These are phyloP conservation scores for Mesorhabditis sp. DNA, from an alignment of 2,888 invertebrate genomes.

Conservation along the genomic window DNA sequence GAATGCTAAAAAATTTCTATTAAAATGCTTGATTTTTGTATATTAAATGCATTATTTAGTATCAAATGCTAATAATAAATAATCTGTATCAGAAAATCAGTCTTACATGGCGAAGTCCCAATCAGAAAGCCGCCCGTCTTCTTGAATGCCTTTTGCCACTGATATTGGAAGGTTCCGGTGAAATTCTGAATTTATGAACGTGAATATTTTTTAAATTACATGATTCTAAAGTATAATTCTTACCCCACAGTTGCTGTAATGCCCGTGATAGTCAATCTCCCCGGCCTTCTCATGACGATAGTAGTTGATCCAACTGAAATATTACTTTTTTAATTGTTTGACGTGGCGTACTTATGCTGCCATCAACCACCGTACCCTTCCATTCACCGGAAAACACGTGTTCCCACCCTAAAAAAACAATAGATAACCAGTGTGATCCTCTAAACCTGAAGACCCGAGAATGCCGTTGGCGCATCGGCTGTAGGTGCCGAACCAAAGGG, in stretches of 20 bases:
- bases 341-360: conserved; percentile 40
- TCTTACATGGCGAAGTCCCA: conserved; percentile 50
- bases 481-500: conserved; percentile 54
- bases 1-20: conserved; percentile 39
- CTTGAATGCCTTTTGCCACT: conserved; percentile 45
- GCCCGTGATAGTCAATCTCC: conserved; percentile 53
- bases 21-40: no score
- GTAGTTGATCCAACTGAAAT: conserved; percentile 46
- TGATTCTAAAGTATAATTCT: background rate
- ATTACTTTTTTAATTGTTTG: background rate
- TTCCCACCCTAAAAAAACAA: conserved; percentile 43
- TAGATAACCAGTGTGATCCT: no score
- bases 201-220: background rate
- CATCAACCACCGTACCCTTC: conserved; percentile 40
- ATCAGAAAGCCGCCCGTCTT: conserved; percentile 53
- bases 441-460: conserved; percentile 35
- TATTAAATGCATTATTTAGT: no score
- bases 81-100: background rate
- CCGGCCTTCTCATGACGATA: conserved; percentile 51
- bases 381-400: conserved; percentile 57
- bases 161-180: conserved; percentile 56
- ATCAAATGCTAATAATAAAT: no score
- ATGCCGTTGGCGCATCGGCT: conserved; percentile 38
- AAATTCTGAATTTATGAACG: conserved; percentile 25
- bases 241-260: conserved; percentile 43